phyloP scores from a whole-genome alignment of 2,888 invertebrate genomes.

The Hirtodrosophila duncani region DNA sequence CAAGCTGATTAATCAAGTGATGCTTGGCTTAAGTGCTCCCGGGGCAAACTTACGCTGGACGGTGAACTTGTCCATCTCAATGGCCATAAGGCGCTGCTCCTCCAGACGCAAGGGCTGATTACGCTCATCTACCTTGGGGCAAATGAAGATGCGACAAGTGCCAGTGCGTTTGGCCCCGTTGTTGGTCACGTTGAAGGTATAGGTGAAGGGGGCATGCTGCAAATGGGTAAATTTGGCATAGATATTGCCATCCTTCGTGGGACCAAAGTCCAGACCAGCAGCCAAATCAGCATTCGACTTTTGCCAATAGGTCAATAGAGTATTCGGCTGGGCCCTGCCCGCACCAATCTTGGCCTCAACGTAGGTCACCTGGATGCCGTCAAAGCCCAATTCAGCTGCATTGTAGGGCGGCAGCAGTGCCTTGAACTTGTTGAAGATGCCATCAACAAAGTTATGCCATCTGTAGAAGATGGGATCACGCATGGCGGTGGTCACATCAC shows the following conservation, averaged over 20 bases:
- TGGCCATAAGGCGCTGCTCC: constrained; percentile 82
- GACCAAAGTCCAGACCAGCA: constrained; percentile 88
- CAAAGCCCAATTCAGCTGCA: constrained; percentile 64
- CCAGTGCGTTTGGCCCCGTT: constrained; percentile 79
- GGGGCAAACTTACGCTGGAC: constrained; percentile 82
- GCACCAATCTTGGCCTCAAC: constrained; percentile 57
- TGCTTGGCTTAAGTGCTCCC: too few relatives aligned
- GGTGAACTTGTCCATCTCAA: constrained; percentile 85
- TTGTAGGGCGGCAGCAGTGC: constrained; percentile 81
- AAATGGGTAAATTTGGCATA: constrained; percentile 87
- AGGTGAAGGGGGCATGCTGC: constrained; percentile 85
- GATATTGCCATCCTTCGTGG: constrained; percentile 82
- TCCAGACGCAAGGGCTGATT: constrained; percentile 80
- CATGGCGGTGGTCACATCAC: constrained; percentile 90
- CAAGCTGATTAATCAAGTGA: neutral
- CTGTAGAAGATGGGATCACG: constrained; percentile 92
- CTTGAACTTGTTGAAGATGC: constrained; percentile 86
- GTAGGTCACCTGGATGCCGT: constrained; percentile 53
- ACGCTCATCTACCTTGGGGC: constrained; percentile 83
- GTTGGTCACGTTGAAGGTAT: constrained; percentile 83
- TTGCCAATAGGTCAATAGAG: constrained; percentile 87
- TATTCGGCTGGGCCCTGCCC: constrained; percentile 78
- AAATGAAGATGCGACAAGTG: constrained; percentile 84
- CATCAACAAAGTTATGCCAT: constrained; percentile 89
- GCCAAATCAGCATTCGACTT: constrained; percentile 88